Percentiles rank a stretch among this genome's conserved stretches.
These are phyloP conservation scores for Rhodophaea formosa DNA, from an alignment of 2,888 invertebrate species.

Conservation along the genomic window DNA sequence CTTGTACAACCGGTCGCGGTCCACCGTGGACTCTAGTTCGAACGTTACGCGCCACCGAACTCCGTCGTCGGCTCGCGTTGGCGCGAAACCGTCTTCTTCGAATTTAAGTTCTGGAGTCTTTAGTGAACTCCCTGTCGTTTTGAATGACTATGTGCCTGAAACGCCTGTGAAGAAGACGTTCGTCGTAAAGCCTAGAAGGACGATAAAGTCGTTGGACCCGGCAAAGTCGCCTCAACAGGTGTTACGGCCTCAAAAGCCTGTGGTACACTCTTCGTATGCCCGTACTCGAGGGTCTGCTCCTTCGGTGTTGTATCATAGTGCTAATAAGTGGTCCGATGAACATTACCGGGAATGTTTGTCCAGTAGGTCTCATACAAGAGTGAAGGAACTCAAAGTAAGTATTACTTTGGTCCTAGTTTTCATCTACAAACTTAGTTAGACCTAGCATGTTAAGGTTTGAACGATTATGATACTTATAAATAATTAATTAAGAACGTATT, in stretches of 20 bases:
- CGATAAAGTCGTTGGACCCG: conserved; percentile 61
- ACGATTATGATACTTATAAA: too few relatives aligned
- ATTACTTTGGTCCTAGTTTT: background rate
- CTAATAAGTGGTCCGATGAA: conserved; percentile 46
- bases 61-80: conserved; percentile 48
- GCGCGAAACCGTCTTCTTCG: conserved; percentile 64
- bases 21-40: conserved; percentile 47
- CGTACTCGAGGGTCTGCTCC: conserved; percentile 50
- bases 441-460: too few relatives aligned
- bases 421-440: too few relatives aligned
- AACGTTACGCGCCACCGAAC: conserved; percentile 58
- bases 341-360: conserved; percentile 54
- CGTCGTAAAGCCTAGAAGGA: conserved; percentile 62
- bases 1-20: conserved; percentile 44
- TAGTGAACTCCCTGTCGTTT: conserved; percentile 62
- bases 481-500: too few relatives aligned
- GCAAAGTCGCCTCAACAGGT: conserved; percentile 44
- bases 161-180: conserved; percentile 41
- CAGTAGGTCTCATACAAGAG: conserved; percentile 56
- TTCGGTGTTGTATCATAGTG: conserved; percentile 37
- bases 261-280: conserved; percentile 34
- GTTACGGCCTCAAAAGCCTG: conserved; percentile 28
- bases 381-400: conserved; percentile 64
- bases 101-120: conserved; percentile 51
- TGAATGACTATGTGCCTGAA: conserved; percentile 57